Evolutionary conservation across 2,888 invertebrate genomes (phyloP).

Genomic region (Sinhomidia bicolor): DNA sequence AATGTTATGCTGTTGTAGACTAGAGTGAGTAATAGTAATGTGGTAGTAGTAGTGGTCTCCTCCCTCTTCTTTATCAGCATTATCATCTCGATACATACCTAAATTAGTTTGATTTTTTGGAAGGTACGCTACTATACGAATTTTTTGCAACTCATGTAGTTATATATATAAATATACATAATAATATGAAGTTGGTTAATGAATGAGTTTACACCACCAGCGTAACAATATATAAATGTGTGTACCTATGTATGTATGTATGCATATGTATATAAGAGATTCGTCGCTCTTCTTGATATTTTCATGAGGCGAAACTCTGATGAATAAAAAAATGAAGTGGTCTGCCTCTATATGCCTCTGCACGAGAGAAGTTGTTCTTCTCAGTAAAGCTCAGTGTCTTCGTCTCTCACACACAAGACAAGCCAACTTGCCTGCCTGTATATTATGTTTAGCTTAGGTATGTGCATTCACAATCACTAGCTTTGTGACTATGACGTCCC

Average conservation of each 20-base stretch:
- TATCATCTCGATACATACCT: too few species aligned
- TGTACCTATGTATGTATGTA: not conserved
- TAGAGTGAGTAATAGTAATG: too few species aligned
- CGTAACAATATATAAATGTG: too few species aligned
- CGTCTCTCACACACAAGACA: not conserved
- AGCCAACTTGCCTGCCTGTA: not conserved
- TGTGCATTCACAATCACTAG: slow-evolving; percentile 43
- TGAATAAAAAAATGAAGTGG: slow-evolving; percentile 64
- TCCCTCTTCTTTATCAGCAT: too few species aligned
- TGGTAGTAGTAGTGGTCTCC: too few species aligned
- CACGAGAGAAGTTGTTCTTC: slow-evolving; percentile 65
- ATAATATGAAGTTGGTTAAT: too few species aligned
- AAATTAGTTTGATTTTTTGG: too few species aligned
- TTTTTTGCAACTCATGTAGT: not conserved
- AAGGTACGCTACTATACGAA: not conserved
- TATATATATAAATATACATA: too few species aligned
- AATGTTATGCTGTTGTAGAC: not conserved
- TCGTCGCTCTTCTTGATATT: not conserved
- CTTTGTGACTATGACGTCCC: slow-evolving; percentile 74
- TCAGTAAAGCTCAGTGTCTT: slow-evolving; percentile 47
- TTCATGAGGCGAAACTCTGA: slow-evolving; percentile 25
- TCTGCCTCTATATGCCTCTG: slow-evolving; percentile 44
- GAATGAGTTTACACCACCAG: too few species aligned
- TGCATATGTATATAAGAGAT: not conserved
- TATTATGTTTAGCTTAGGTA: slow-evolving; percentile 11